Conservation (phyloP, 2,888 invertebrate species). For the Parapristionchus giblindavisi region DNA sequence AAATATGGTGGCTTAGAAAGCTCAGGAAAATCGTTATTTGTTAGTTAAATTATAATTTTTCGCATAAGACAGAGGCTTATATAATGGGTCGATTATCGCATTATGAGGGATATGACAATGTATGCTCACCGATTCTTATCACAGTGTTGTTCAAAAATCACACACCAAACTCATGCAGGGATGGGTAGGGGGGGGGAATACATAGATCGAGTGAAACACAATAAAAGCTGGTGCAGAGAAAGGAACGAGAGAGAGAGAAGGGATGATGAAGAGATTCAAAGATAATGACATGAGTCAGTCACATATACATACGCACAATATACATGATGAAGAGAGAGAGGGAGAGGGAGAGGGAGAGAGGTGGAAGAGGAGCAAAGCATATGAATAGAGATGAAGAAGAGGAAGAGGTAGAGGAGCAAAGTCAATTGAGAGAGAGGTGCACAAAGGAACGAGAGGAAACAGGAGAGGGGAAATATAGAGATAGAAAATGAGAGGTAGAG, state of each 20-base stretch:
- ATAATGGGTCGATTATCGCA: too few species aligned
- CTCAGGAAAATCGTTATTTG: too few species aligned
- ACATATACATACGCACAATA: background rate
- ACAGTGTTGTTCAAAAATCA: too few species aligned
- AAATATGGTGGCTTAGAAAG: too few species aligned
- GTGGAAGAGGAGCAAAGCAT: background rate
- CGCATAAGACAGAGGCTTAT: too few species aligned
- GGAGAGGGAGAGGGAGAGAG: background rate
- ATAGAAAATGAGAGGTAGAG: slow-evolving; percentile 8
- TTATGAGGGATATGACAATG: too few species aligned
- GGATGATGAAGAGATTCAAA: background rate
- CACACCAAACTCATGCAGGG: too few species aligned
- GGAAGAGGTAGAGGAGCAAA: slow-evolving; percentile 7
- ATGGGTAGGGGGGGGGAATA: background rate
- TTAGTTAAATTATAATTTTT: too few species aligned
- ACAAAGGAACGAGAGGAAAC: background rate
- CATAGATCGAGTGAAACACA: background rate
- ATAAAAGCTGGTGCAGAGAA: background rate
- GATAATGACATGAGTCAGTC: background rate
- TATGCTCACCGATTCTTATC: too few species aligned
- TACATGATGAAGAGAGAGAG: background rate
- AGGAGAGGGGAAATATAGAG: slow-evolving; percentile 18
- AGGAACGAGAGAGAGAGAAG: background rate
- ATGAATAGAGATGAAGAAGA: slow-evolving; percentile 28
- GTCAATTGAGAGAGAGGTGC: too few species aligned